Base-by-base conservation (phyloP, 2,797 vertebrate genomes). In the Carduelis carduelis region DNA sequence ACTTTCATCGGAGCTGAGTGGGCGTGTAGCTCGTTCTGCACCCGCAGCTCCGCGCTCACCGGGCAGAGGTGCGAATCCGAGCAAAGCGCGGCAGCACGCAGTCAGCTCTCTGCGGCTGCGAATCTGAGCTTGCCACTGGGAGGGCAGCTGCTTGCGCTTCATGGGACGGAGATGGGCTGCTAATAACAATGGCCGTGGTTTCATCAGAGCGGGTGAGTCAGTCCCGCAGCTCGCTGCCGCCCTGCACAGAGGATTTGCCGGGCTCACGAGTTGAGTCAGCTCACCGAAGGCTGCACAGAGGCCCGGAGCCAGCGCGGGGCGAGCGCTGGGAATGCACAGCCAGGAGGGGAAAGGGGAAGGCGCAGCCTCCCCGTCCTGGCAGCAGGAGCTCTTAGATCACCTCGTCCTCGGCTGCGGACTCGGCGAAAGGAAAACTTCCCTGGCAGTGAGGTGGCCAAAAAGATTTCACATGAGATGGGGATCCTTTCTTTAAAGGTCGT, bases 121-220 rank as follows among this genome's bases (percentile, higher is more conserved):
- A 34, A 64, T 56, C 76, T 27, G 52, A 66, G 68, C 68, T 61
- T 30, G 61, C 60, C 53, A 21, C 65, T 71, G 87, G 80, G 65
- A 63, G 56, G 41, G 71, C 75, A 89, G 71, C 82, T 75, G 7
- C 44, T 65, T 28, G 55, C 28, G 46, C 84, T 53, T 47, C 71
- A 44, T 47, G 16, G 1, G 87, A 69, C 28, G 53, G 69, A 75
- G 78, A 39, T 59, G 86, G 32, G 32, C 75, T 47, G 82, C 41
- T 64, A 34, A 13, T 55, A 83, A 84, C 89, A 75, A 77, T 71
- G 84, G 68, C 44, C 9, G 2, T 5, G 89, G 71, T 89, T 86
- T 91, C 87, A 43, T 68, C 76, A 92, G 78, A 59, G 64, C 53
- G 35, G 44, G 46, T 94, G 93, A 96, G 79, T 95, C 91, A 81